A percentile compares a stretch with the other conserved stretches of the same genome.
phyloP scores from a whole-genome alignment of 2,113 vertebrate genomes.

The Motacilla alba region DNA sequence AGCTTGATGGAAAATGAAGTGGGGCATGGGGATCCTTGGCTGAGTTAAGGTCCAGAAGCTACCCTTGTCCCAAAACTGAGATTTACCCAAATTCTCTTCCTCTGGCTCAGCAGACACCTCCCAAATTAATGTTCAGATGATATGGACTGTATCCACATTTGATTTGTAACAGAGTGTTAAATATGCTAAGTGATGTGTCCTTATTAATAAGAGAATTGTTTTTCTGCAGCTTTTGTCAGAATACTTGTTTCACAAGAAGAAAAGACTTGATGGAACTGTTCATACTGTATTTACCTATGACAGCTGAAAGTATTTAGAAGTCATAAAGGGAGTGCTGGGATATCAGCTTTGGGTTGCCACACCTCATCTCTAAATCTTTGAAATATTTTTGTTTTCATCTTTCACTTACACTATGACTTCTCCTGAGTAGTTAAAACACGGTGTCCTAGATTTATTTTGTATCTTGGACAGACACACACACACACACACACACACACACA shows the following conservation, averaged over 20 bases:
- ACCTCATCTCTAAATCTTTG: background rate
- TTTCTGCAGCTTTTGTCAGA: background rate
- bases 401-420: background rate
- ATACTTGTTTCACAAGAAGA: background rate
- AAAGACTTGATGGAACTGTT: background rate
- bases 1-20: background rate
- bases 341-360: background rate
- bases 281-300: background rate
- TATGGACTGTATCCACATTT: background rate
- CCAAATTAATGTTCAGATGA: background rate
- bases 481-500: too few relatives aligned
- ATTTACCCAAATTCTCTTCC: background rate
- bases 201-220: background rate
- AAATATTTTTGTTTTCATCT: background rate
- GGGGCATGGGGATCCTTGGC: background rate
- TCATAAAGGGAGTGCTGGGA: background rate
- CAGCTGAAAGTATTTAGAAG: background rate
- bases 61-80: background rate
- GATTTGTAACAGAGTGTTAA: background rate
- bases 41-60: background rate
- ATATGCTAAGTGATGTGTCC: background rate
- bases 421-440: background rate
- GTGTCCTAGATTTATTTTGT: background rate
- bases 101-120: background rate
- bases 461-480: background rate